These are phyloP conservation scores for Acanthoscelides obtectus DNA, from an alignment of 2,888 invertebrate species.

Conservation along the genomic window DNA sequence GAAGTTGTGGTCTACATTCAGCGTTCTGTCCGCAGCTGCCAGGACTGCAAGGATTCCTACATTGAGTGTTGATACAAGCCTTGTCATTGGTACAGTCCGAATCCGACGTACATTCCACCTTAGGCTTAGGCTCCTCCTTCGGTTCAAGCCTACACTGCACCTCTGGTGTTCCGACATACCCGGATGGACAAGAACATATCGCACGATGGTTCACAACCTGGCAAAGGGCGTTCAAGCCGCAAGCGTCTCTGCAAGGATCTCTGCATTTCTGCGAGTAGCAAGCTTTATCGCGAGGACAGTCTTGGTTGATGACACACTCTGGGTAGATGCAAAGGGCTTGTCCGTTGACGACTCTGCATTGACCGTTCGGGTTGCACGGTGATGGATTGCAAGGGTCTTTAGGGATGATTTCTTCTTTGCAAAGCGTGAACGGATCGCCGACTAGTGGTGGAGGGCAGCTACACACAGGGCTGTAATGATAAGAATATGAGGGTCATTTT, in stretches of 20 bases:
- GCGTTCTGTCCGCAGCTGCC: conserved; percentile 70
- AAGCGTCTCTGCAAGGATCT: conserved; percentile 78
- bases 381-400: conserved; percentile 78
- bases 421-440: conserved; percentile 79
- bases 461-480: conserved; percentile 65
- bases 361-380: conserved; percentile 78
- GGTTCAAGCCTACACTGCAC: conserved; percentile 61
- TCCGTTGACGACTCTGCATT: conserved; percentile 68
- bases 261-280: conserved; percentile 79
- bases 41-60: conserved; percentile 69
- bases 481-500: no score
- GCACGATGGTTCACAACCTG: conserved; percentile 76
- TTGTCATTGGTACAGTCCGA: conserved; percentile 78
- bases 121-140: conserved; percentile 49
- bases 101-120: conserved; percentile 72
- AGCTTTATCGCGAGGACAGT: conserved; percentile 74
- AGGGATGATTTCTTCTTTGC: conserved; percentile 49
- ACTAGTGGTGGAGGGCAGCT: conserved; percentile 66
- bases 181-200: conserved; percentile 75
- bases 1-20: conserved; percentile 71
- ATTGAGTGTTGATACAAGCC: conserved; percentile 72
- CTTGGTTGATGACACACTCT: conserved; percentile 84
- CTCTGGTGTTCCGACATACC: conserved; percentile 73
- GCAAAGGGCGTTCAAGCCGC: conserved; percentile 79
- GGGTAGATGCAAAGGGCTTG: conserved; percentile 75